These are phyloP conservation scores for Siphonodentalium dalli DNA, from an alignment of 2,888 invertebrate genomes.

Conservation along the genomic window DNA sequence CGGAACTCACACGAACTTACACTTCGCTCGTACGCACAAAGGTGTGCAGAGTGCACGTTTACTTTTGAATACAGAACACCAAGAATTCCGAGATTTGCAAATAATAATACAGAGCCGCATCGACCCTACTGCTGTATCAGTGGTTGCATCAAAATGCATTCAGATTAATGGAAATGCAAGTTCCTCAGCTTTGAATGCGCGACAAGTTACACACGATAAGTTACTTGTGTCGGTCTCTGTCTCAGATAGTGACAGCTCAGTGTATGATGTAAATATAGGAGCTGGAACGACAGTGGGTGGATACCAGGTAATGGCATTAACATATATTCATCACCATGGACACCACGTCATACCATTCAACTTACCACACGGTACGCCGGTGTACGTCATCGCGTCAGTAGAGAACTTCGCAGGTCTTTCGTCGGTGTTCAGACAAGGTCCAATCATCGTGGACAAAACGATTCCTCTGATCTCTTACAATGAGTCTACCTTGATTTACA, in stretches of 20 bases:
- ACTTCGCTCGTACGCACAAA: no score
- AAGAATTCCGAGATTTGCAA: no score
- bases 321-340: slow-evolving; percentile 5
- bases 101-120: background rate
- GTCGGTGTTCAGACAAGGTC: slow-evolving; percentile 22
- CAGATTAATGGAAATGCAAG: background rate
- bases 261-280: slow-evolving; percentile 16
- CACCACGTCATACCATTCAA: slow-evolving; percentile 9
- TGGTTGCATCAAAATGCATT: background rate
- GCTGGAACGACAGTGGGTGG: slow-evolving; percentile 25
- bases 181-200: no score
- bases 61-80: no score
- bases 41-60: no score
- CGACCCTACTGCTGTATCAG: background rate
- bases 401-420: slow-evolving; percentile 35
- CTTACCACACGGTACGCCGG: slow-evolving; percentile 25
- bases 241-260: slow-evolving; percentile 22
- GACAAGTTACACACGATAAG: slow-evolving; percentile 4
- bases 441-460: slow-evolving; percentile 33
- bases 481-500: background rate
- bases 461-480: slow-evolving; percentile 19
- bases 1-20: no score
- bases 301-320: slow-evolving; percentile 21
- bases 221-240: slow-evolving; percentile 11
- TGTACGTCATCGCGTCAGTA: slow-evolving; percentile 29